Evolutionary conservation across 2,113 vertebrate genomes (phyloP).

Genomic region (Pomatostomus ruficeps): DNA sequence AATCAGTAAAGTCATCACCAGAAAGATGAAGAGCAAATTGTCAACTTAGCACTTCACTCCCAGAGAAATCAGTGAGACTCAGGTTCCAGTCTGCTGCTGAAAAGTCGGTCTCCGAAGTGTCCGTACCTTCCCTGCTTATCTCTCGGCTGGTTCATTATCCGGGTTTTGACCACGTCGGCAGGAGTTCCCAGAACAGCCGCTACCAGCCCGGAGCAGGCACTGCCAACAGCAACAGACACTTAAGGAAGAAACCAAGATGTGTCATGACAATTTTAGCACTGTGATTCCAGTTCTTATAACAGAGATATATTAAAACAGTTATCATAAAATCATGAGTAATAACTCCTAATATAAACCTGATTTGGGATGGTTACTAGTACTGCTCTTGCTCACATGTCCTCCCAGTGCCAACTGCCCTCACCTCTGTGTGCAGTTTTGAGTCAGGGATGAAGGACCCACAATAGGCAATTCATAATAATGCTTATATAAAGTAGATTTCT

Average conservation of each 20-base stretch:
- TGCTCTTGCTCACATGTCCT: not conserved
- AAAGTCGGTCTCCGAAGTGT: fast-evolving
- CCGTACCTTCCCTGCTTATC: conserved; percentile 77
- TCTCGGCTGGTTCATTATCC: conserved; percentile 86
- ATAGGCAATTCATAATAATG: not conserved
- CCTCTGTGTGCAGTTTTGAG: not conserved
- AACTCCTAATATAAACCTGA: not conserved
- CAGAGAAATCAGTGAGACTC: not conserved
- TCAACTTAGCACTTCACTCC: not conserved
- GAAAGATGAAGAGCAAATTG: not conserved
- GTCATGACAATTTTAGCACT: not conserved
- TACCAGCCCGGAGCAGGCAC: conserved; percentile 80
- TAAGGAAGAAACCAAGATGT: not conserved
- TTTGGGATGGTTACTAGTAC: not conserved
- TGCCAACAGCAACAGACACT: conserved; percentile 41
- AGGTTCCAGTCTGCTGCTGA: not conserved
- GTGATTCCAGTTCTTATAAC: not conserved
- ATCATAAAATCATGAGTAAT: not conserved
- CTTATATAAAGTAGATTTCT: not conserved
- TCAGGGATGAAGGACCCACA: not conserved
- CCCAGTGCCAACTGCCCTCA: not conserved
- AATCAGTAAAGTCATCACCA: not conserved
- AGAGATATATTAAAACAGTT: not conserved
- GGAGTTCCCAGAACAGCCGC: conserved; percentile 84
- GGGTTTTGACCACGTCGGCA: conserved; percentile 84